Percentiles rank a stretch among this genome's conserved stretches.
Evolutionary conservation across 1,140 invertebrate species (phyloP).

Genomic region (Leptinotarsa defecta): DNA sequence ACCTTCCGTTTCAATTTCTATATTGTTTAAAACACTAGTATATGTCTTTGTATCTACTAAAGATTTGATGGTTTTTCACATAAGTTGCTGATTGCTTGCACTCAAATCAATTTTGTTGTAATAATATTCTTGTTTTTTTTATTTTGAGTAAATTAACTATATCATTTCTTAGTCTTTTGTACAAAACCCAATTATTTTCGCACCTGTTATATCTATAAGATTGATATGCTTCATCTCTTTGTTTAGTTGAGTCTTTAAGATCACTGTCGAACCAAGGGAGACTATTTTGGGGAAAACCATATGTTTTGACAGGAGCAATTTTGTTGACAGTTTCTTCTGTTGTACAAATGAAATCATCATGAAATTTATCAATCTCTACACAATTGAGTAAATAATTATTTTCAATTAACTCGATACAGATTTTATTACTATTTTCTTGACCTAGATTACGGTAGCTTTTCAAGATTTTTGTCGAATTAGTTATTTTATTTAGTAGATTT

Average conservation of each 20-base stretch:
- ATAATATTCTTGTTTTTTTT: constrained; percentile 14
- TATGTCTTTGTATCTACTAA: constrained; percentile 8
- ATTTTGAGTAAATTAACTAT: constrained; percentile 9
- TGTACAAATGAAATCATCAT: background rate
- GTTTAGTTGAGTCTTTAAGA: constrained; percentile 4
- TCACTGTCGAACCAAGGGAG: constrained; percentile 10
- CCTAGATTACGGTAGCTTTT: constrained; percentile 4
- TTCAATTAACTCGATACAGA: background rate
- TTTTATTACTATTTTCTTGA: background rate
- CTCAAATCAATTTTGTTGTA: constrained; percentile 14
- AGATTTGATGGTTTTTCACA: constrained; percentile 23
- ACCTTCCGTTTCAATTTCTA: constrained; percentile 9
- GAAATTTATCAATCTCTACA: background rate
- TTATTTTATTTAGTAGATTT: too few relatives aligned
- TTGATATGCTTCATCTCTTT: constrained; percentile 19
- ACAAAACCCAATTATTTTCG: background rate
- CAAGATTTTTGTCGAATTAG: too few relatives aligned
- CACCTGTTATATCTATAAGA: background rate
- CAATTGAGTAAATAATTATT: constrained; percentile 4
- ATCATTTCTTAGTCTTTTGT: constrained; percentile 2
- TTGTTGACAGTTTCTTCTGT: background rate
- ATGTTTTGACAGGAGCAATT: constrained; percentile 12
- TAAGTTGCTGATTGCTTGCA: constrained; percentile 10
- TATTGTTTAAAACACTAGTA: constrained; percentile 7
- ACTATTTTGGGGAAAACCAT: background rate